Evolutionary conservation across 2,113 vertebrate genomes (phyloP), one percentile per base, ranked within the genome.

Genomic region (Gopherus flavomarginatus): DNA sequence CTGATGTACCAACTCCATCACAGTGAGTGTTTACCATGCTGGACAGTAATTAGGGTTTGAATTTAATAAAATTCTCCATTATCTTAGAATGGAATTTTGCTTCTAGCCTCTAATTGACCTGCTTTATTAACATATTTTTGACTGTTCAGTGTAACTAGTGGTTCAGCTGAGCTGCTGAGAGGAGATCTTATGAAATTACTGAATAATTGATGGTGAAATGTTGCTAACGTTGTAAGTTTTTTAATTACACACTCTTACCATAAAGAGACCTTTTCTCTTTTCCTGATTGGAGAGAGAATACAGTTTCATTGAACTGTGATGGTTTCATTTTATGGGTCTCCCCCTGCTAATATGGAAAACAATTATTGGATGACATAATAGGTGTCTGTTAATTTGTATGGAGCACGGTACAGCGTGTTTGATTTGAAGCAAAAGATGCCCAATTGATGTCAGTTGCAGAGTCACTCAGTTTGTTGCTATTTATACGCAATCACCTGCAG

Each of bases 401-500:
- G 72, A 90, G 59, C 81, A 95, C 22, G 82, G 79, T 81, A 93
- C 87, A 90, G 26, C 72, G 90, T 82, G 56, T 92, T 95, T 96
- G 17, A 72, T 85, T 92, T 86, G 72, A 89, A 93, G 81, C 38
- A 90, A 92, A 86, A 86, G 56, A 72, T 6, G 22, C 9, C 26
- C 57, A 94, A 62, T 1, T 92, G 75, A 83, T 90, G 62, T 26
- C 90, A 94, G 92, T 91, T 81, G 83, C 21, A 56, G 31, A 75
- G 31, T 83, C 79, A 86, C 44, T 92, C 65, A 78, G 42, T 85
- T 85, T 95, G 81, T 81, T 92, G 83, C 75, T 96, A 87, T 95
- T 97, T 91, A 94, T 95, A 90, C 88, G 91, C 85, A 96, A 72
- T 92, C 86, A 96, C 95, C 94, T 94, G 79, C 90, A 92, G 26